A percentile compares a stretch with the other conserved stretches of the same genome.
Evolutionary conservation across 2,797 vertebrate genomes (phyloP).

Genomic region (Schizothorax lantsangensis): DNA sequence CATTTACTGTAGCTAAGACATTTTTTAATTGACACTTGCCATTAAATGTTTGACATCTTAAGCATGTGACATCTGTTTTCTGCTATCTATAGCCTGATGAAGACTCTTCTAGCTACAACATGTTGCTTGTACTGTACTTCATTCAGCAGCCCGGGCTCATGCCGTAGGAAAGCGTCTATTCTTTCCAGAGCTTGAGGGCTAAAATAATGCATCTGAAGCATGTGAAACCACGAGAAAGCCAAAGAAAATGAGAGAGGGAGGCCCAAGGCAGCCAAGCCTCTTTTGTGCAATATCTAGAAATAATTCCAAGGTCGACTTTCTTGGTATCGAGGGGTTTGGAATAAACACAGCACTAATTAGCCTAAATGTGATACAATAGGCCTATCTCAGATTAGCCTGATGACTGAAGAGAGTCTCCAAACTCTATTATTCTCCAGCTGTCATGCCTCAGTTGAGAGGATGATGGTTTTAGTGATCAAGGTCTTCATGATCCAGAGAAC

Average conservation of each 20-base stretch:
- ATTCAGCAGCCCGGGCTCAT: not conserved
- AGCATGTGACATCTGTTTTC: not conserved
- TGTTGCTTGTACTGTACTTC: not conserved
- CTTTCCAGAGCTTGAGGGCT: not conserved
- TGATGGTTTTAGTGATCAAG: conserved; percentile 33
- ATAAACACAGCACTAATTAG: conserved; percentile 74
- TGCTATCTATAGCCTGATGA: not conserved
- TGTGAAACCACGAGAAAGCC: not conserved
- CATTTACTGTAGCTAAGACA: not conserved
- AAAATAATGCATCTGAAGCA: not conserved
- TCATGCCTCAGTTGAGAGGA: conserved; percentile 31
- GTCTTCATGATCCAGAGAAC: not conserved
- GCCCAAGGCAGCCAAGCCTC: conserved; percentile 18
- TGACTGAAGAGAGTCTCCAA: conserved; percentile 46
- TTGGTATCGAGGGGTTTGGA: conserved; percentile 63
- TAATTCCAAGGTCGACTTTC: conserved; percentile 72
- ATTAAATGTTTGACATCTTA: not conserved
- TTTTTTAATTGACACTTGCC: not conserved
- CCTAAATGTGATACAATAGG: conserved; percentile 68
- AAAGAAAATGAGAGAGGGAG: not conserved
- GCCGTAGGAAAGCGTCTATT: conserved; percentile 18
- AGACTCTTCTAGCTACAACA: not conserved
- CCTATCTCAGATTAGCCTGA: conserved; percentile 51
- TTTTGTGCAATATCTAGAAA: conserved; percentile 63
- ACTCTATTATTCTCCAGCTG: conserved; percentile 31